phyloP scores from a whole-genome alignment of 2,113 vertebrate species.

The Verasper variegatus region DNA sequence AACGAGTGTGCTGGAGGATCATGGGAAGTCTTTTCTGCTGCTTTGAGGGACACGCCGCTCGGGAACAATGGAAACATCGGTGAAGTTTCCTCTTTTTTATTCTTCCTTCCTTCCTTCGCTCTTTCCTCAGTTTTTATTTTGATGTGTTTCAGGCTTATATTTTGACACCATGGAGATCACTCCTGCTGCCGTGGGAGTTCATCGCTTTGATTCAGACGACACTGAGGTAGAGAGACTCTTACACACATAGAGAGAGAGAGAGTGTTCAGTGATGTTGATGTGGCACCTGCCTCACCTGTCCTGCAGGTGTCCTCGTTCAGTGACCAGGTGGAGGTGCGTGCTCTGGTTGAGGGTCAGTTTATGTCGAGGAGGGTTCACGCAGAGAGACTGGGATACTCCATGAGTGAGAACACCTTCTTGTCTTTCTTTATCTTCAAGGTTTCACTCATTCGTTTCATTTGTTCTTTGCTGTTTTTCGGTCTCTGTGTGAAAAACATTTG shows the following conservation, averaged over 20 bases:
- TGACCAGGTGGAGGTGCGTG: constrained; percentile 88
- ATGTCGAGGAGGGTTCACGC: constrained; percentile 94
- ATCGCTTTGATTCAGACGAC: constrained; percentile 85
- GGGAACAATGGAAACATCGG: constrained; percentile 92
- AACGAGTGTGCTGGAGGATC: constrained; percentile 86
- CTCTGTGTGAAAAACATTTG: no score
- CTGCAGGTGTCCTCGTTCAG: constrained; percentile 84
- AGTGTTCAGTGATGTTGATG: not conserved
- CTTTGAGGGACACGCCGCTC: constrained; percentile 83
- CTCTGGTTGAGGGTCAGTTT: constrained; percentile 95
- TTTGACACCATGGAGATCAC: constrained; percentile 96
- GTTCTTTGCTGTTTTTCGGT: no score
- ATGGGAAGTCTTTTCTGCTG: constrained; percentile 89
- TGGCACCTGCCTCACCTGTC: not conserved
- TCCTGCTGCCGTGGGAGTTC: constrained; percentile 86
- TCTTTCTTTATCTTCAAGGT: constrained; percentile 6
- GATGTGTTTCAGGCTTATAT: constrained; percentile 85
- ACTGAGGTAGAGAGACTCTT: constrained; percentile 74
- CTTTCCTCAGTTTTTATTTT: not conserved
- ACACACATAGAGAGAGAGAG: not conserved
- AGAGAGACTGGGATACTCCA: constrained; percentile 91
- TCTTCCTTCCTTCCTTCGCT: not conserved
- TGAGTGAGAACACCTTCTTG: constrained; percentile 80
- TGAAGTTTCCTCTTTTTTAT: constrained; percentile 52
- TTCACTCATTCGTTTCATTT: not conserved